Evolutionary conservation across 2,113 vertebrate genomes (phyloP), one percentile per base, ranked within the genome.

Genomic region (Heliornis fulica): DNA sequence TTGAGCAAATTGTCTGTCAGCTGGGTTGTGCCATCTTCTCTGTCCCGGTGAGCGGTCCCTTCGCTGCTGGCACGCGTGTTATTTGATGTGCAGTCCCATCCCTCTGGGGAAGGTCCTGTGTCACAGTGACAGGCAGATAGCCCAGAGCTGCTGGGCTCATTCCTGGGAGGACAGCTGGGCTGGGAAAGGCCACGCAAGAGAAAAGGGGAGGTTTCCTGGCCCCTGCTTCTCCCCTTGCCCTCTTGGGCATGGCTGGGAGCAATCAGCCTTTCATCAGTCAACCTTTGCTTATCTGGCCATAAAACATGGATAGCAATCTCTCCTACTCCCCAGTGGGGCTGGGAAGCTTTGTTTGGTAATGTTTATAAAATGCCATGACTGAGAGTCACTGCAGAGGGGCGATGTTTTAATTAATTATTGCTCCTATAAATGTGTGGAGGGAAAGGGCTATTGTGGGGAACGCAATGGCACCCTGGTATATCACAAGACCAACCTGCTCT

Each of bases 241-340:
- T 22, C 51, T 84, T 0, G 0, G 66, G 41, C 40, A 75, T 71
- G 31, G 22, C 59, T 70, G 41, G 48, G 36, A 72, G 51, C 32
- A 59, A 18, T 25, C 61, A 80, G 50, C 46, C 51, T 74, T 94
- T 75, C 43, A 28, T 48, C 36, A 50, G 40, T 46, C 20, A 46
- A 48, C 31, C 16, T 83, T 93, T 63, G 32, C 36, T 94, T 93
- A 80, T 48, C 22, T 28, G 91, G 43, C 31, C 60, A 32, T 53
- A 71, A 71, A 89, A 48, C 7, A 3, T 15, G 36, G 40, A 20
- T 16, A 40, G 20, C 32, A 66, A 40, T 61, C 53, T 32, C 20
- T 72, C 31, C 43, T 54, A 50, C 20, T 16, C 84, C 68, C 36
- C 81, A 91, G 57, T 0, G 1, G n/a, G 21, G 22, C 11, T 64